A percentile compares a stretch with the other conserved stretches of the same genome.
Evolutionary conservation across 2,113 vertebrate genomes (phyloP).

Genomic region (Vanacampus margaritifer): DNA sequence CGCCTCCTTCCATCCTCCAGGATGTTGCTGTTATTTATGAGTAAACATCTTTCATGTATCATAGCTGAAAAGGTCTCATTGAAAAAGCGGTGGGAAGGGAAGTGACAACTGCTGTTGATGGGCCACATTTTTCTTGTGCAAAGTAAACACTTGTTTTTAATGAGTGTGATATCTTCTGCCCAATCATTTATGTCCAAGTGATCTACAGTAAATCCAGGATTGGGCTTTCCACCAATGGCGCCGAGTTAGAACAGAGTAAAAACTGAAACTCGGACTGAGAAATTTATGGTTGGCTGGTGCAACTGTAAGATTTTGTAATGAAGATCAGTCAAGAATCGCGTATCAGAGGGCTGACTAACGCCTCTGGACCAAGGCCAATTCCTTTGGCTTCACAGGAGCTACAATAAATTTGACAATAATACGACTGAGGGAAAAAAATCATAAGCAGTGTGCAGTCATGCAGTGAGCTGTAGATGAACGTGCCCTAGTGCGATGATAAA

Average conservation of each 20-base stretch:
- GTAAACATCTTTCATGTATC: conserved; percentile 7
- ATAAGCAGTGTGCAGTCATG: neutral
- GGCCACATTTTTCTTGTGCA: neutral
- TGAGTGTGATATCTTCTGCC: neutral
- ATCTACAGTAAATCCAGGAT: neutral
- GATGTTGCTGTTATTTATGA: neutral
- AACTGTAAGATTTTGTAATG: neutral
- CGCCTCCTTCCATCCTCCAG: neutral
- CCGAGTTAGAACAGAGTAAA: neutral
- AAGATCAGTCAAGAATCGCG: neutral
- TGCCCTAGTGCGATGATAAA: neutral
- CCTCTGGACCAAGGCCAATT: neutral
- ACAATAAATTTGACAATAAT: neutral
- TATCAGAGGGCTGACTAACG: neutral
- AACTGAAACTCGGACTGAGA: no score
- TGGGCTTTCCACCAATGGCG: neutral
- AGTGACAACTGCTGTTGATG: neutral
- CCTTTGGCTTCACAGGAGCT: neutral
- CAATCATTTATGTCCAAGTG: neutral
- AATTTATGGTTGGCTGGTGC: neutral
- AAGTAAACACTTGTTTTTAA: neutral
- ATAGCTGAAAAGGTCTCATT: conserved; percentile 9
- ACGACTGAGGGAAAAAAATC: neutral
- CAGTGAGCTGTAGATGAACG: neutral
- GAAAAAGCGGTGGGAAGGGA: conserved; percentile 11